phyloP scores from a whole-genome alignment of 2,113 vertebrate species.

The Oxyura jamaicensis region DNA sequence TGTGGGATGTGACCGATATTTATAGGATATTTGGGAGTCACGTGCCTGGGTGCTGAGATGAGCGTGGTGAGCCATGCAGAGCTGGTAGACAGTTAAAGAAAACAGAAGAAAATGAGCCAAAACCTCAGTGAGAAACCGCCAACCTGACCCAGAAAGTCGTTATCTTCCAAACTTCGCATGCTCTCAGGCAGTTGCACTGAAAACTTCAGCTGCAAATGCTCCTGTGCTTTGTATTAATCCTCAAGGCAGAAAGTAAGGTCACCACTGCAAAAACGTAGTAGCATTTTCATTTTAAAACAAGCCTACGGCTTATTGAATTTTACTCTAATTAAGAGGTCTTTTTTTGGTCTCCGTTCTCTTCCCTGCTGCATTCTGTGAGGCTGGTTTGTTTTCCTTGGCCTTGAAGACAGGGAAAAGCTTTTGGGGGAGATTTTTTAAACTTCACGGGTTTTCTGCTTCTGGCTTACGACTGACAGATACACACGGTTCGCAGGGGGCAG shows the following conservation, averaged over 20 bases:
- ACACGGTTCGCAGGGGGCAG: not conserved
- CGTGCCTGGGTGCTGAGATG: not conserved
- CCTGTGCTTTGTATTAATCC: conserved; percentile 34
- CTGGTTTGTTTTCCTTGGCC: not conserved
- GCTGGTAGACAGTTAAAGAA: not conserved
- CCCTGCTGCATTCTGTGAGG: not conserved
- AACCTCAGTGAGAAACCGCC: not conserved
- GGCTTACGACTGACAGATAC: not conserved
- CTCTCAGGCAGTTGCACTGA: not conserved
- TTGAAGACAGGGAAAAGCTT: not conserved
- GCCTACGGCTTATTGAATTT: conserved; percentile 35
- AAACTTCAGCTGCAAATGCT: conserved; percentile 14
- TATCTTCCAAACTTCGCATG: not conserved
- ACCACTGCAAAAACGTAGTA: conserved; percentile 10
- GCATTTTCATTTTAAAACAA: conserved; percentile 57
- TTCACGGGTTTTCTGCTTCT: not conserved
- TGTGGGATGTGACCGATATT: not conserved
- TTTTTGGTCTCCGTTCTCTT: not conserved
- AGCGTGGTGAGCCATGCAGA: not conserved
- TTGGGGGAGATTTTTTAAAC: not conserved
- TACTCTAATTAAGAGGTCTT: conserved; percentile 6
- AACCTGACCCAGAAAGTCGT: not conserved
- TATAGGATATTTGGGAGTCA: not conserved
- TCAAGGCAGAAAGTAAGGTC: conserved; percentile 46
- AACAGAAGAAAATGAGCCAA: not conserved